Conservation (phyloP, 2,888 invertebrate genomes). For the Onchidella celtica region DNA sequence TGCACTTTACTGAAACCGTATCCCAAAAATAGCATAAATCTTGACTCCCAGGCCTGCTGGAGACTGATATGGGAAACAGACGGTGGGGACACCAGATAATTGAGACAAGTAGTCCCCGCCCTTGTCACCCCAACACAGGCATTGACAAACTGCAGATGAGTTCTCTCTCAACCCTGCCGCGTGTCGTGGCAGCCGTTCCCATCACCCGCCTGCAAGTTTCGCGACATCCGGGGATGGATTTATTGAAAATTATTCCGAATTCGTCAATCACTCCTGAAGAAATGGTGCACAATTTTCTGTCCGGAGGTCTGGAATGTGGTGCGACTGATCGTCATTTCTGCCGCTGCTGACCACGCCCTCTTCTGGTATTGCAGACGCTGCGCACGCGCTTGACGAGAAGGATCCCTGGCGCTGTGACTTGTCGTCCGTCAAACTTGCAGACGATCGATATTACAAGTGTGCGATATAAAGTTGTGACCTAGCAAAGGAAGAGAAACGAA, state of each 20-base stretch:
- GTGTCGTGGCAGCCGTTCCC: constrained; percentile 23
- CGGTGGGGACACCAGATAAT: constrained; percentile 10
- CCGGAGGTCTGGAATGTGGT: background rate
- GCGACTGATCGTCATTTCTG: constrained; percentile 24
- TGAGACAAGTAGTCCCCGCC: constrained; percentile 49
- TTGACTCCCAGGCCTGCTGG: background rate
- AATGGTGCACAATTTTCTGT: constrained; percentile 2
- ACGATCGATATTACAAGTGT: background rate
- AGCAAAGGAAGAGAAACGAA: too few species aligned
- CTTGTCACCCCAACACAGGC: constrained; percentile 42
- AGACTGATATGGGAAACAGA: constrained; percentile 16
- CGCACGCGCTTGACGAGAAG: constrained; percentile 30
- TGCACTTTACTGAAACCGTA: too few species aligned
- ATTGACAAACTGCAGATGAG: constrained; percentile 49
- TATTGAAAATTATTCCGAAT: constrained; percentile 44
- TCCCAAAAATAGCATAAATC: background rate
- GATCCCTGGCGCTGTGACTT: constrained; percentile 20
- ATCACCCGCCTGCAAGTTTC: background rate
- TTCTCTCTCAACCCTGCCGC: constrained; percentile 33
- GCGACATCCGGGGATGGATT: constrained; percentile 39
- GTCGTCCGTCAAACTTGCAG: background rate
- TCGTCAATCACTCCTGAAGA: constrained; percentile 24
- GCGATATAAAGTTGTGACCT: background rate
- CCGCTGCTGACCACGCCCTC: constrained; percentile 25
- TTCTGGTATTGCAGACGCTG: constrained; percentile 38